A percentile compares a stretch with the other conserved stretches of the same genome.
These are phyloP conservation scores for Cyprichromis sp. DNA, from an alignment of 2,113 vertebrate genomes.

Conservation along the genomic window DNA sequence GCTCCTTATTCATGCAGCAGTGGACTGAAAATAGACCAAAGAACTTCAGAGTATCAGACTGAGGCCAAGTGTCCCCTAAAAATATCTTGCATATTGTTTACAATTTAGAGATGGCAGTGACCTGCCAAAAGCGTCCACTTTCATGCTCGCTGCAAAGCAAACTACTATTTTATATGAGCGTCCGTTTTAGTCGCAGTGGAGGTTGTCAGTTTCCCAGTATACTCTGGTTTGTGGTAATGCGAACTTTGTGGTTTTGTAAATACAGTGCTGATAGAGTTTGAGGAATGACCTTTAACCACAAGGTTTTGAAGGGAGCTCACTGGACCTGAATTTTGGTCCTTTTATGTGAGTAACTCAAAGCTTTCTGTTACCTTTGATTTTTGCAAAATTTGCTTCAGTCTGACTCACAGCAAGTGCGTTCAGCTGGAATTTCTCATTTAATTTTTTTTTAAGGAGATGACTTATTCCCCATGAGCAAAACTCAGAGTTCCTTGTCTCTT, in stretches of 20 bases:
- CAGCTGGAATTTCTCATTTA: neutral
- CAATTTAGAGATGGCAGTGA: conserved; percentile 32
- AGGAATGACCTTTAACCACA: conserved; percentile 17
- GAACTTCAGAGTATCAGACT: conserved; percentile 16
- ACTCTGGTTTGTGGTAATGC: conserved; percentile 19
- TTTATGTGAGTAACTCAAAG: neutral
- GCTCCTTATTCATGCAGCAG: conserved; percentile 14
- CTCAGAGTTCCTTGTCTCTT: conserved; percentile 12
- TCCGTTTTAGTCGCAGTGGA: conserved; percentile 30
- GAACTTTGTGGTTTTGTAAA: conserved; percentile 25
- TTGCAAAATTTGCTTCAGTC: neutral
- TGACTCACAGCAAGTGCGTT: neutral
- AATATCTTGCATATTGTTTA: conserved; percentile 54
- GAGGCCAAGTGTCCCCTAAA: conserved; percentile 54
- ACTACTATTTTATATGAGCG: conserved; percentile 9
- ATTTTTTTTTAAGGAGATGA: neutral
- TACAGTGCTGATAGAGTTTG: conserved; percentile 24
- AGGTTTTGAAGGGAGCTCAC: neutral
- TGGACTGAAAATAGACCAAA: conserved; percentile 34
- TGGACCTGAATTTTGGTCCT: neutral
- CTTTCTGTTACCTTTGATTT: neutral
- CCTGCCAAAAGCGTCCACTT: conserved; percentile 33
- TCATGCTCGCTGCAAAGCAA: conserved; percentile 32
- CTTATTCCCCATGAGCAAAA: neutral
- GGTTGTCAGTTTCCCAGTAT: conserved; percentile 39